These are phyloP conservation scores for Bombus picipes DNA, from an alignment of 1,140 invertebrate genomes.

Conservation along the genomic window DNA sequence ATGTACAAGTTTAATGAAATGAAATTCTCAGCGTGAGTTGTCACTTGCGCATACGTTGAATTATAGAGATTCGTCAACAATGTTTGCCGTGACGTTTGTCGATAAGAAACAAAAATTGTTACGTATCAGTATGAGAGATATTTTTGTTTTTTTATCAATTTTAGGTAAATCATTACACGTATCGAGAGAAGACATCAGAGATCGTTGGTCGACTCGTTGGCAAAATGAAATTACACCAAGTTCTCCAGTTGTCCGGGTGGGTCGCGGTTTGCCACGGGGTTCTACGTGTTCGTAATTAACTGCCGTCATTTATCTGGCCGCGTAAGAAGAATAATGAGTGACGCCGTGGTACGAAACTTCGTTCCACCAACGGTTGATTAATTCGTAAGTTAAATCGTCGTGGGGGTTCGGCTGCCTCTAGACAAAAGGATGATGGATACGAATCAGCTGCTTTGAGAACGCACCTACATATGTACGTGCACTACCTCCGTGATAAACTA, in stretches of 20 bases:
- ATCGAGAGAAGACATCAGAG: background rate
- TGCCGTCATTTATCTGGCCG: slow-evolving; percentile 46
- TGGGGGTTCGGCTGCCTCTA: slow-evolving; percentile 33
- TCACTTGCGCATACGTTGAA: too few relatives aligned
- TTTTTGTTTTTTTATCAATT: too few relatives aligned
- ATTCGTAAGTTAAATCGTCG: slow-evolving; percentile 57
- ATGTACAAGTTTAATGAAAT: too few relatives aligned
- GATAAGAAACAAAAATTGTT: too few relatives aligned
- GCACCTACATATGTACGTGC: background rate
- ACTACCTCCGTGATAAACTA: slow-evolving; percentile 3
- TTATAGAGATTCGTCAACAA: too few relatives aligned
- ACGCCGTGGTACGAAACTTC: slow-evolving; percentile 20
- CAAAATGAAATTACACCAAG: slow-evolving; percentile 36
- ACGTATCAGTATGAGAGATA: too few relatives aligned
- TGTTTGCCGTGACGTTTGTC: too few relatives aligned
- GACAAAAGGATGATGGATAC: slow-evolving; percentile 60
- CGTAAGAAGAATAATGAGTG: slow-evolving; percentile 52
- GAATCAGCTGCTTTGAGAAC: slow-evolving; percentile 37
- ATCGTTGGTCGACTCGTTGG: background rate
- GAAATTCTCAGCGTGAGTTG: too few relatives aligned
- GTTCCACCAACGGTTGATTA: slow-evolving; percentile 51
- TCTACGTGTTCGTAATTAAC: slow-evolving; percentile 50
- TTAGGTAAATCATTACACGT: background rate
- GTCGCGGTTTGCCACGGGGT: slow-evolving; percentile 6
- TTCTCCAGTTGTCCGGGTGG: background rate